Evolutionary conservation across 1,140 invertebrate species (phyloP), one percentile per base, ranked within the genome.

Genomic region (Lasaia peninsularis): DNA sequence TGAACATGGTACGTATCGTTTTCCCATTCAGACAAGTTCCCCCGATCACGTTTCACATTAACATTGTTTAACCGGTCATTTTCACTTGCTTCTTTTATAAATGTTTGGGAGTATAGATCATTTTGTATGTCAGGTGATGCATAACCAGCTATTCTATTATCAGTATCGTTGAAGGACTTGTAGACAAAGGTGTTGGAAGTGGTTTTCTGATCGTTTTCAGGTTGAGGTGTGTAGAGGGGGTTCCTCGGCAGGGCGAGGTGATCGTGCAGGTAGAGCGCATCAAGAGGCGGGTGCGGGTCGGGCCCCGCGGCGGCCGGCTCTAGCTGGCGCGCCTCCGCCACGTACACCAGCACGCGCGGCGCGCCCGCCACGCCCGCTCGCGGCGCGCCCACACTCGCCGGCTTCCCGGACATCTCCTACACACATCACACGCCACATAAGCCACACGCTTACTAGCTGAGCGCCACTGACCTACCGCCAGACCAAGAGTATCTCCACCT

Each of bases 381-480:
- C 82, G 79, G 69, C 78, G 80, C 78, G 75, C 70, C 81, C 81
- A 78, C 78, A 78, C 73, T 86, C 78, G 82, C 83, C 79, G 78
- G 80, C 85, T 86, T 85, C 79, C 77, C 74, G 69, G 83, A 83
- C 82, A 84, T 86, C 77, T 78, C 80, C 75, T 73, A 79, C 75
- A 64, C 72, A 74, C 80, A 87, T 85, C 79, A 86, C 78, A 77
- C 74, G 70, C 73, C 72, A 70, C 76, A 69, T 66, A 65, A 70
- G 73, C 78, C 72, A 63, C 73, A 71, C 74, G 71, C 73, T 75
- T 71, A 77, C 76, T 78, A 80, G 71, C 78, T 82, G 74, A 69
- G 65, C 70, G 72, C 75, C 50, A 56, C 68, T 68, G 77, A 80
- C 68, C 73, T 72, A 65, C 71, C 68, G 61, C 64, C 66, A 68